phyloP scores from a whole-genome alignment of 2,113 vertebrate genomes.

The Butorides virescens region DNA sequence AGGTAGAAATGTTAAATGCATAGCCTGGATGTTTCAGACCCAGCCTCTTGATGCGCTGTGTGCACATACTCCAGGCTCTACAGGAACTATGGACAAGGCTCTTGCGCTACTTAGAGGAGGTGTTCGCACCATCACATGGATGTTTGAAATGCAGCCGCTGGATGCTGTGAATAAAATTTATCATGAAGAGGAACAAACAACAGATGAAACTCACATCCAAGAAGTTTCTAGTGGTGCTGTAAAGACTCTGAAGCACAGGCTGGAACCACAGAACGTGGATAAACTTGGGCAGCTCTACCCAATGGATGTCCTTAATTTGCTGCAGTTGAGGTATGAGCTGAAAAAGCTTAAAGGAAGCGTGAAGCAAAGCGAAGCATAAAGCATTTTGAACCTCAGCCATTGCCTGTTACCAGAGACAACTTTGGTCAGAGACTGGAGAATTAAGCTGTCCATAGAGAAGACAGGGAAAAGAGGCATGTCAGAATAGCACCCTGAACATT shows the following conservation, averaged over 20 bases:
- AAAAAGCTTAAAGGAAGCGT: conserved; percentile 83
- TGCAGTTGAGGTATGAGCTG: conserved; percentile 82
- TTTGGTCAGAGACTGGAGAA: conserved; percentile 84
- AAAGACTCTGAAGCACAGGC: conserved; percentile 82
- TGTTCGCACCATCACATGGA: conserved; percentile 74
- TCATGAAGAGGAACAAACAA: conserved; percentile 68
- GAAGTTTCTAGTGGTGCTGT: conserved; percentile 81
- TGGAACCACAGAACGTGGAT: conserved; percentile 83
- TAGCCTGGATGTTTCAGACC: conserved; percentile 88
- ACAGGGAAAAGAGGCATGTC: conserved; percentile 80
- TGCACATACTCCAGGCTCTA: conserved; percentile 23
- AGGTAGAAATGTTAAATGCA: conserved; percentile 81
- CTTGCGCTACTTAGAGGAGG: conserved; percentile 80
- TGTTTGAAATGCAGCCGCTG: conserved; percentile 86
- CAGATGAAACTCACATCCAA: conserved; percentile 11
- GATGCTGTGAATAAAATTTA: conserved; percentile 82
- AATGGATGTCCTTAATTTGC: conserved; percentile 79
- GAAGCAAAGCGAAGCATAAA: conserved; percentile 77
- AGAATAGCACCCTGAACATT: conserved; percentile 85
- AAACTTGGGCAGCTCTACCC: conserved; percentile 80
- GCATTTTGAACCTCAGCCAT: conserved; percentile 84
- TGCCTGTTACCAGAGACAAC: conserved; percentile 83
- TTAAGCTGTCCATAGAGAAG: conserved; percentile 83
- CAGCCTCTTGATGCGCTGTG: conserved; percentile 77
- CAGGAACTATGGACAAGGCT: conserved; percentile 70